Percentiles rank a stretch among this genome's conserved stretches.
Evolutionary conservation across 2,113 vertebrate species (phyloP).

Genomic region (Pyxicephalus adspersus): DNA sequence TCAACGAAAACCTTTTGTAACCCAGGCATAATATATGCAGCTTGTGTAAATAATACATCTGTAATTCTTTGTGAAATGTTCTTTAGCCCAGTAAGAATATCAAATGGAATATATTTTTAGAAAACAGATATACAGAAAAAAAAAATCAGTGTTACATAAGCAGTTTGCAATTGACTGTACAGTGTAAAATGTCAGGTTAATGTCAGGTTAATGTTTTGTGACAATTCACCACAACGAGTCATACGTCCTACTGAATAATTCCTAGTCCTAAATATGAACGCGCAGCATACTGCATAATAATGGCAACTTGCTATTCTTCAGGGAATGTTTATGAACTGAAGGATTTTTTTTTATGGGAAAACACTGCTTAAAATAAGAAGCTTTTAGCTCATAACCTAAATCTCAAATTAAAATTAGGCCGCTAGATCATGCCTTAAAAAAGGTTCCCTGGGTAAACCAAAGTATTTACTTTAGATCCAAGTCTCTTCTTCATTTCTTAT

Average conservation of each 20-base stretch:
- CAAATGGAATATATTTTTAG: too few relatives aligned
- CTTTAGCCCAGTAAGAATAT: too few relatives aligned
- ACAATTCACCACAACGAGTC: not conserved
- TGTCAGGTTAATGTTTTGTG: conserved; percentile 8
- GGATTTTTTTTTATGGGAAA: conserved; percentile 3
- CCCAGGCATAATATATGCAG: too few relatives aligned
- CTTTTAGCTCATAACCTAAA: conserved; percentile 13
- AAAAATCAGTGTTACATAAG: not conserved
- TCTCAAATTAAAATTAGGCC: conserved; percentile 2
- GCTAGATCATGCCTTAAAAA: not conserved
- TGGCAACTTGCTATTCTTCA: not conserved
- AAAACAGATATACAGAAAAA: too few relatives aligned
- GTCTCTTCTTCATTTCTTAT: not conserved
- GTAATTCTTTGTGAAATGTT: too few relatives aligned
- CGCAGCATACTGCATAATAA: conserved; percentile 3
- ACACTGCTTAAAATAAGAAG: not conserved
- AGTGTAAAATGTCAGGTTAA: not conserved
- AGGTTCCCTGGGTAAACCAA: not conserved
- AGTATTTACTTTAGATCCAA: not conserved
- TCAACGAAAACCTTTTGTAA: too few relatives aligned
- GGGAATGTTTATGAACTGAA: not conserved
- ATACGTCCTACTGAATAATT: conserved; percentile 27
- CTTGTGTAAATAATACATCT: too few relatives aligned
- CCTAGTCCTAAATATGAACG: not conserved
- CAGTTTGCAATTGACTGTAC: too few relatives aligned